Conservation (phyloP, 2,113 vertebrate genomes). For the Hassar affinis region DNA sequence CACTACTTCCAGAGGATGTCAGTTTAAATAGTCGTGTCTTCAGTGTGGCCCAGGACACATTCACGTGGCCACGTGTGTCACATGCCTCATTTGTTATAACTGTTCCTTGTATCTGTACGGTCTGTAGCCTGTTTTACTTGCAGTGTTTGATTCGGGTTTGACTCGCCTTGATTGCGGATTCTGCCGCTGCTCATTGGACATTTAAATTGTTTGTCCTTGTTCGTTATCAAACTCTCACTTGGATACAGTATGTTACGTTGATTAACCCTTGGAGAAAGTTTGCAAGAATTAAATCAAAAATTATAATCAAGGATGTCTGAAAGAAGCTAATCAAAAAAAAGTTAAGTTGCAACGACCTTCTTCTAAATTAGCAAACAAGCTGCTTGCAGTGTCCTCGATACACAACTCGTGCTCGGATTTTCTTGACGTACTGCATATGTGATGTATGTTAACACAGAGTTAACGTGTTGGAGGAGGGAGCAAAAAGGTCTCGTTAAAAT, state of each 20-base stretch:
- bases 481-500: no score
- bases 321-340: neutral
- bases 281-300: neutral
- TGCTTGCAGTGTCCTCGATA: neutral
- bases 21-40: no score
- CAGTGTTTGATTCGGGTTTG: neutral
- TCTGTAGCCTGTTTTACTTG: no score
- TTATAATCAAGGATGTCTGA: neutral
- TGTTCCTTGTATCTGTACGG: neutral
- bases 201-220: neutral
- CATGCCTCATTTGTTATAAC: neutral
- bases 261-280: neutral
- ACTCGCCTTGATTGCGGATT: neutral
- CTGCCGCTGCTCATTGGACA: neutral
- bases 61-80: no score
- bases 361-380: neutral
- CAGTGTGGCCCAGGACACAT: no score
- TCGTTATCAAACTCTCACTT: neutral
- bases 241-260: neutral
- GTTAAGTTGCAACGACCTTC: neutral
- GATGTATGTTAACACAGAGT: no score
- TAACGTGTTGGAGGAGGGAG: no score
- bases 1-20: no score
- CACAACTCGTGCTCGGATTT: no score
- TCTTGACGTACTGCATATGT: no score